Evolutionary conservation across 37 sponge, comb jelly and placozoan species (phyloP), one percentile per base, ranked within the genome.

Genomic region (Eunapius fragilis): DNA sequence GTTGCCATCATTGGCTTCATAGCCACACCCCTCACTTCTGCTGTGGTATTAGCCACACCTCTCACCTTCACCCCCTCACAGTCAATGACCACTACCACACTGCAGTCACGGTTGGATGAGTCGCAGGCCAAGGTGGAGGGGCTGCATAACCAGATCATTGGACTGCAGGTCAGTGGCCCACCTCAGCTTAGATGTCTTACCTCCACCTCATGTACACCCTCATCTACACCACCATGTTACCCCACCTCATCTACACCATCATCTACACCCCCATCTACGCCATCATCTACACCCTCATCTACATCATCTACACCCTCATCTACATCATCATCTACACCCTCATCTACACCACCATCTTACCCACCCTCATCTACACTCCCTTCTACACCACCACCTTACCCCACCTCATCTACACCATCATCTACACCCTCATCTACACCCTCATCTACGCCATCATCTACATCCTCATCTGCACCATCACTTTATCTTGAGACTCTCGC

Each of bases 71-170:
- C 58, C 22, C 58, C 7, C 14, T 2, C 17, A 1, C 14, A 88
- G 88, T 37, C 88, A 2, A 69, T 88, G 69, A 68, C 49, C 3
- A 76, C 69, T 28, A 76, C 88, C 25, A 77, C 31, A 2, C 35
- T 58, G 14, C 84, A 89, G 77, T 74, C 85, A 12, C 75, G 78
- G 58, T 76, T 86, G 45, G 89, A 92, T 49, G 93, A 92, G 77
- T 72, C 80, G n/a, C 74, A 81, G 9, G 27, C 79, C 30, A 81
- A 81, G 50, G 76, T 70, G 25, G 86, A 89, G 37, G 31, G 70
- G 27, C 75, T 89, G 31, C 82, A 88, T 34, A 49, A 25, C 38
- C 86, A 92, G 24, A 73, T 88, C 2, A 82, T 84, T 25, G 82
- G 72, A 22, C 38, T 92, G 30, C 89, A 92, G 83, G 93, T 87